phyloP scores from a whole-genome alignment of 2,113 vertebrate species.

The Siniperca chuatsi region DNA sequence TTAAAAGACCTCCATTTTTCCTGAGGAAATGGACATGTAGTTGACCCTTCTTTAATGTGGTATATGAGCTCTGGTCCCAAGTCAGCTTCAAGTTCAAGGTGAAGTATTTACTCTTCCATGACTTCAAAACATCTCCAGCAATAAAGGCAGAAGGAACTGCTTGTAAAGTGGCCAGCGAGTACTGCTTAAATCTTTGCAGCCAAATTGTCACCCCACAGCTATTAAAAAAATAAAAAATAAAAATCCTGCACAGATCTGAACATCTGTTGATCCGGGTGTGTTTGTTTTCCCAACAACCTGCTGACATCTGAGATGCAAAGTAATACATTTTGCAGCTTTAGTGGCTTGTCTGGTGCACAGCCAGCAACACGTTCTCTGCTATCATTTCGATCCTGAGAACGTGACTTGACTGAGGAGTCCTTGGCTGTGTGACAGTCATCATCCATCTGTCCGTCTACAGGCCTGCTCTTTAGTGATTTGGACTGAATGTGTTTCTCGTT shows the following conservation, averaged over 20 bases:
- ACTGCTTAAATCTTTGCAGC: background rate
- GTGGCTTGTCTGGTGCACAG: background rate
- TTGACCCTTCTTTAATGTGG: background rate
- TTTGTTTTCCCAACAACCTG: constrained; percentile 29
- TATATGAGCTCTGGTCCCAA: background rate
- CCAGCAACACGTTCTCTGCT: background rate
- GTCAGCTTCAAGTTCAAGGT: constrained; percentile 2
- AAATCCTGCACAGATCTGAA: background rate
- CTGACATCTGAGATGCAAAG: constrained; percentile 33
- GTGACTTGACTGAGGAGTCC: background rate
- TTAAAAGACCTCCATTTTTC: background rate
- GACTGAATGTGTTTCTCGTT: background rate
- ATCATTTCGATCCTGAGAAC: background rate
- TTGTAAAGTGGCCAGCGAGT: too few species aligned
- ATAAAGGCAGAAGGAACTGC: background rate
- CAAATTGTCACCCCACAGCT: background rate
- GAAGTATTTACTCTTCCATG: background rate
- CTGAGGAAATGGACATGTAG: background rate
- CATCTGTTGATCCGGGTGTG: background rate
- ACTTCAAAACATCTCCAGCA: background rate
- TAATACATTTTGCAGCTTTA: constrained; percentile 13
- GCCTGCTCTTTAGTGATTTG: background rate
- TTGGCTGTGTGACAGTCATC: background rate
- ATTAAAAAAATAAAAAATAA: too few species aligned
- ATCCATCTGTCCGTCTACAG: background rate